Evolutionary conservation across 2,888 invertebrate species (phyloP).

Genomic region (Ctenicera cuprea): DNA sequence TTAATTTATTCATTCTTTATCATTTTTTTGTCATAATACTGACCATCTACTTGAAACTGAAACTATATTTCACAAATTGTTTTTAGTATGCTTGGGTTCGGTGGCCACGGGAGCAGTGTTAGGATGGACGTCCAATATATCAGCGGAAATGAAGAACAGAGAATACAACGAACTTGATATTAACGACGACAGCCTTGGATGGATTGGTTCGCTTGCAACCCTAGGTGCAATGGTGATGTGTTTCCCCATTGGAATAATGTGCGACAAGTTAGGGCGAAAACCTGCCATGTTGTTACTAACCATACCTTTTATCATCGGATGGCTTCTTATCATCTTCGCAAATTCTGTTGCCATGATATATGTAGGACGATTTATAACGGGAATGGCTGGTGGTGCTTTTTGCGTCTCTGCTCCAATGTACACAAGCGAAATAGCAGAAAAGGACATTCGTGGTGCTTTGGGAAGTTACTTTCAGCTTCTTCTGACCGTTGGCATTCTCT

Average conservation of each 20-base stretch:
- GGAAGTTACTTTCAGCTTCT: conserved; percentile 93
- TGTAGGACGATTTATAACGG: conserved; percentile 81
- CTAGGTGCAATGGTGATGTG: conserved; percentile 85
- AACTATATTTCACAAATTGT: too few species aligned
- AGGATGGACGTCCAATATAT: conserved; percentile 87
- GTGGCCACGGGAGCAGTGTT: conserved; percentile 84
- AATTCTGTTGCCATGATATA: conserved; percentile 78
- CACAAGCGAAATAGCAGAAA: conserved; percentile 90
- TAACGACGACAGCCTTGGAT: conserved; percentile 76
- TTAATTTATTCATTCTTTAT: too few species aligned
- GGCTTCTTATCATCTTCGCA: conserved; percentile 85
- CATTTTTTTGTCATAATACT: too few species aligned
- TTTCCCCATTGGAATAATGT: conserved; percentile 80
- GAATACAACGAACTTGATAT: conserved; percentile 75
- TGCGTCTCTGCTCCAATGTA: conserved; percentile 90
- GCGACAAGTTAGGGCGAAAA: conserved; percentile 84
- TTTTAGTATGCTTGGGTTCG: conserved; percentile 84
- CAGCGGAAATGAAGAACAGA: conserved; percentile 72
- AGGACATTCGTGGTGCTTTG: conserved; percentile 86
- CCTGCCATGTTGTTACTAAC: conserved; percentile 79
- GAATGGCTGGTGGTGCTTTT: conserved; percentile 86
- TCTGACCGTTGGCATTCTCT: conserved; percentile 88
- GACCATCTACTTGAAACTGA: too few species aligned
- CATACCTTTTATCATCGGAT: conserved; percentile 83
- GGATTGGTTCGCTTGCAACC: conserved; percentile 83